Base-by-base conservation (phyloP, 2,797 vertebrate genomes). In the Myotis planiceps region DNA sequence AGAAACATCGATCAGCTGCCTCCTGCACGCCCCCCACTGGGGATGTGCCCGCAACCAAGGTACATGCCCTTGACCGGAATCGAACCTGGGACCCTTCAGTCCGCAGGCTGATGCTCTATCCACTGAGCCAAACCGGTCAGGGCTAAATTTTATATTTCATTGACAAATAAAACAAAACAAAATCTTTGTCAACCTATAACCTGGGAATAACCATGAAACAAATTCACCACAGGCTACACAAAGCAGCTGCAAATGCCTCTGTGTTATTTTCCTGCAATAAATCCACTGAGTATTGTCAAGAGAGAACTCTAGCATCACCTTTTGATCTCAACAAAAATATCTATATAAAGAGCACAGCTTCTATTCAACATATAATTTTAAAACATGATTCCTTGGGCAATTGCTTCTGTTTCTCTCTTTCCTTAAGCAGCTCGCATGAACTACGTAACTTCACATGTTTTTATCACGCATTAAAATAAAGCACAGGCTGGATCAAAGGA, bases 81-180 rank as follows among this genome's bases (percentile, higher is more conserved):
- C n/a, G n/a, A n/a, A n/a, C n/a, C n/a, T n/a, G n/a, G n/a, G n/a
- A n/a, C n/a, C n/a, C n/a, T n/a, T n/a, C n/a, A n/a, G n/a, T n/a
- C n/a, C n/a, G n/a, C n/a, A n/a, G n/a, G n/a, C n/a, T n/a, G n/a
- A n/a, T n/a, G n/a, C n/a, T n/a, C n/a, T n/a, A n/a, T n/a, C n/a
- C n/a, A n/a, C n/a, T n/a, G n/a, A n/a, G n/a, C n/a, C n/a, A n/a
- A n/a, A n/a, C n/a, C n/a, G n/a, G n/a, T n/a, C n/a, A n/a, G n/a
- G n/a, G n/a, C 7, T 90, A 87, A 49, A 74, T 53, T 88, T 63
- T 47, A 23, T n/a, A 60, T 78, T 49, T 96, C 47, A 75, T 15
- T 90, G 51, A 88, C 79, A 69, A 93, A n/a, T 9, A 79, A 94
- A 90, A 66, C 9, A 29, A 82, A 84, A 76, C 37, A 87, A 88